These are phyloP conservation scores for Hydropsyche betteni DNA, from an alignment of 2,888 invertebrate genomes.

Conservation along the genomic window DNA sequence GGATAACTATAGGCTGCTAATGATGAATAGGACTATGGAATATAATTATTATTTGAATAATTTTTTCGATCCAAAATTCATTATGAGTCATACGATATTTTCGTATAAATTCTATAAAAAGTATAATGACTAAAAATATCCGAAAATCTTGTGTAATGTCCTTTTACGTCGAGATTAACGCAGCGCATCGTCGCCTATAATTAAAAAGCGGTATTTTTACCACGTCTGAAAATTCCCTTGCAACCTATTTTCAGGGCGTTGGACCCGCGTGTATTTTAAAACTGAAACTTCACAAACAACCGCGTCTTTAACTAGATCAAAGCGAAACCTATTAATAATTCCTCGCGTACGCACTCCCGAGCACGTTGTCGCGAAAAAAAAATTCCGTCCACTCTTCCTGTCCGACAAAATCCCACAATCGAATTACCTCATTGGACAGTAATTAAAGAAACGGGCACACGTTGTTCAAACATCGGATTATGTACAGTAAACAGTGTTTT, in stretches of 20 bases:
- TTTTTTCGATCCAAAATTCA: too few relatives aligned
- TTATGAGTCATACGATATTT: neutral
- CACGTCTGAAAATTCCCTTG: constrained; percentile 12
- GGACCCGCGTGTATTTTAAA: constrained; percentile 7
- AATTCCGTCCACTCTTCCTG: too few relatives aligned
- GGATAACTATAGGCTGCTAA: too few relatives aligned
- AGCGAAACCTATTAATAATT: constrained; percentile 7
- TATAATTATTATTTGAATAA: too few relatives aligned
- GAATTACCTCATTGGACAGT: neutral
- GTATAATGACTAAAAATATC: neutral
- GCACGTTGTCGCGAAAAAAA: too few relatives aligned
- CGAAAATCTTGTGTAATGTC: neutral
- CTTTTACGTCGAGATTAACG: neutral
- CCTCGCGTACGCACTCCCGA: neutral
- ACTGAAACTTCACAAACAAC: constrained; percentile 28
- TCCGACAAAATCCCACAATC: neutral
- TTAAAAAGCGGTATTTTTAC: neutral
- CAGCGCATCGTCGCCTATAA: neutral
- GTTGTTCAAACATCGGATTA: constrained; percentile 21
- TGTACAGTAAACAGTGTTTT: constrained; percentile 28
- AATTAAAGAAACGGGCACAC: neutral
- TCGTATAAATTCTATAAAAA: neutral
- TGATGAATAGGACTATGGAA: too few relatives aligned
- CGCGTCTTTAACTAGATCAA: constrained; percentile 27
- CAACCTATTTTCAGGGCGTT: constrained; percentile 29